Percentiles rank a stretch among this genome's conserved stretches.
phyloP scores from a whole-genome alignment of 2,888 invertebrate species.

The Mythimna ferrago region DNA sequence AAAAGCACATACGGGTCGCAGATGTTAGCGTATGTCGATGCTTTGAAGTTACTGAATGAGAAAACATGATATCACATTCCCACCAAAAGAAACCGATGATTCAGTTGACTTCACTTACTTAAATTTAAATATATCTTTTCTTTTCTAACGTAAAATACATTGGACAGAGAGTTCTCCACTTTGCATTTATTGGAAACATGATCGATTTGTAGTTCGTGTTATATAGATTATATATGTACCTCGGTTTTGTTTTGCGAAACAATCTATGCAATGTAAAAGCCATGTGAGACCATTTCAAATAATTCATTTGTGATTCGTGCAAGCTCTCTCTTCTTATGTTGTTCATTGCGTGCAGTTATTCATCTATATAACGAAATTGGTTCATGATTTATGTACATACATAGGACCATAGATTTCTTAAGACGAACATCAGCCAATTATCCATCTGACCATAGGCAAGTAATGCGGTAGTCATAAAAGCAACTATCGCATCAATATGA shows the following conservation, averaged over 20 bases:
- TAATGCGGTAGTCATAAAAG: neutral
- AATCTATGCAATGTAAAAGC: neutral
- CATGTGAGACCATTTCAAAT: neutral
- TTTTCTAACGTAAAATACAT: neutral
- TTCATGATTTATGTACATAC: neutral
- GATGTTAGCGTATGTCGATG: conserved; percentile 2
- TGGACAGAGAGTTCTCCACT: neutral
- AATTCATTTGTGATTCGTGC: conserved; percentile 7
- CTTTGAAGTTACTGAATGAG: conserved; percentile 1
- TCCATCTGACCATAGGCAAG: neutral
- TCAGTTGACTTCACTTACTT: neutral
- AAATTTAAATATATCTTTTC: conserved; percentile 7
- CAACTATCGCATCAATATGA: neutral
- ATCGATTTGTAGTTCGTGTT: neutral
- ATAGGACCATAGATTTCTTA: neutral
- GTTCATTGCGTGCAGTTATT: neutral
- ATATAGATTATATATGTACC: neutral
- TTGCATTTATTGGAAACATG: neutral
- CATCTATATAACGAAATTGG: neutral
- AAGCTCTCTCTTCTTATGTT: neutral
- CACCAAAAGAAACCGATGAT: neutral
- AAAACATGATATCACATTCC: neutral
- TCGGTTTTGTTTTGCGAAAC: neutral
- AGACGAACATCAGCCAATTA: neutral
- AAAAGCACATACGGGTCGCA: conserved; percentile 7